Base-by-base conservation (phyloP, 1,140 invertebrate genomes). In the Drosophila sturtevanti region DNA sequence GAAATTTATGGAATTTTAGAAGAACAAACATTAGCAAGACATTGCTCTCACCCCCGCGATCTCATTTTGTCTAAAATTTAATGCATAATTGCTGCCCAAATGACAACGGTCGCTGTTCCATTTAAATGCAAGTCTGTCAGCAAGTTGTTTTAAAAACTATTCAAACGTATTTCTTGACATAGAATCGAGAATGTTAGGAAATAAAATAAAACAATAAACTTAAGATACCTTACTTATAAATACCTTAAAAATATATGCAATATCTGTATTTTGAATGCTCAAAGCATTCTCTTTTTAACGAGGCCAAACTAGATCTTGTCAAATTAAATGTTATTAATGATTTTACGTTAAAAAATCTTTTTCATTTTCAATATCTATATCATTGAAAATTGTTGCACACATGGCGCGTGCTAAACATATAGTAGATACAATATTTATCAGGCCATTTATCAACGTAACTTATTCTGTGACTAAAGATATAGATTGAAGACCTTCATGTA, bases 151-250 rank as follows among this genome's bases (percentile, higher is more conserved):
- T 44, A 44, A 72, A 79, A 14, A 62, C 65, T 66, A 38, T 86
- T 79, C 61, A 81, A 72, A 67, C 67, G 68, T 78, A 78, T 87
- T 75, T 81, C 82, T 87, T 78, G 74, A 48, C 72, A 56, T 58
- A 75, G 55, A 37, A 31, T 55, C 37, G 37, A 2, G n/a, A 38
- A 38, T 38, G 1, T 38, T 38, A 4, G 37, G 12, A 38, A 38
- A 48, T 21, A 48, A 18, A 18, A 18, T 44, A 44, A 48, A 48
- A 48, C 41, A 56, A 56, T 35, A 56, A 56, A 56, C 54, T 56
- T 35, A 35, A 56, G 16, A 11, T 35, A 18, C 16, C 14, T 35
- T 34, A 14, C 48, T 31, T 18, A 35, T 5, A 12, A 18, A 11
- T 18, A 34, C 27, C 27, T 31, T 7, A 31, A 31, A 31, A 31